Evolutionary conservation across 2,797 vertebrate species (phyloP), one percentile per base, ranked within the genome.

Genomic region (Falco novaeseelandiae): DNA sequence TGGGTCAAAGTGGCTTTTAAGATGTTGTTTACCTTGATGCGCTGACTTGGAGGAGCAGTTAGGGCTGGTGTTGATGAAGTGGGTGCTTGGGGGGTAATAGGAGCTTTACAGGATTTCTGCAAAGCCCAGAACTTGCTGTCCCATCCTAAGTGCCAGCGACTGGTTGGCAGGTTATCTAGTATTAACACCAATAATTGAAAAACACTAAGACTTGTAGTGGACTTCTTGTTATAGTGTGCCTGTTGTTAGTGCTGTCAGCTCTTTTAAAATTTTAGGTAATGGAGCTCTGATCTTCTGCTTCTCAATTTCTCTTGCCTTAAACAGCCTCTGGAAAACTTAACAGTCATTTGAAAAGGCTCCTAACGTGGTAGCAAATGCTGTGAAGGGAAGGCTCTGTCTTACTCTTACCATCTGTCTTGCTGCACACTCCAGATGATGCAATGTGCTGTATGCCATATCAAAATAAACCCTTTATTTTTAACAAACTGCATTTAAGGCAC

Each of bases 71-170:
- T 1, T 55, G 67, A 2, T 16, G 55, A 25, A 44, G 32, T 1
- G 18, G n/a, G 26, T 4, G 30, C 8, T 2, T 16, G 46, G 9
- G 42, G 26, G 34, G 36, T 22, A 17, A 14, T 1, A 19, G 42
- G 81, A 42, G 42, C 4, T 42, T 46, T 26, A 3, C 6, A 15
- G 58, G 48, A 7, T 62, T 66, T 26, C 57, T 63, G 81, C 29
- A 29, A 6, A 34, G n/a, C 71, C 7, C 0, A 20, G 48, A 52
- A 34, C 72, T 49, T 25, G 51, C 57, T 22, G 65, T 40, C 67
- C 36, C 0, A 1, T 38, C 52, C 42, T 1, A 5, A 34, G 32
- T 4, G 21, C 26, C 66, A 14, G 44, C 4, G 1, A 3, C 20
- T 4, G 42, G 14, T 20, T 38, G 67, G 40, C n/a, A 6, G 14